Percentiles rank a stretch among this genome's conserved stretches.
Conservation (phyloP, 2,113 vertebrate genomes). For the Sprattus sprattus region DNA sequence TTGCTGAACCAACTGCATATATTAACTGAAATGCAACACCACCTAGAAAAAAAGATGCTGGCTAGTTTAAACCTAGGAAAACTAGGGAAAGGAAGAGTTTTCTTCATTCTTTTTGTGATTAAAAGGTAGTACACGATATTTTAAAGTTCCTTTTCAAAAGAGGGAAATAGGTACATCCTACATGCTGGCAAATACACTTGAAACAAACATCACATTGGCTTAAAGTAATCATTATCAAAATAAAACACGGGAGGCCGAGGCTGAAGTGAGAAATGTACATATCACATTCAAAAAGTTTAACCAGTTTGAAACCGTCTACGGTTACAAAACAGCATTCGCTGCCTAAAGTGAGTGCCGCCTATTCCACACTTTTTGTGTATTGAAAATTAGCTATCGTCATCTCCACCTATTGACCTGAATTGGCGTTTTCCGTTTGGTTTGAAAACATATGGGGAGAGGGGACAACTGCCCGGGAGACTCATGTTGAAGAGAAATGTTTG, state of each 20-base stretch:
- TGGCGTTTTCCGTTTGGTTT: not conserved
- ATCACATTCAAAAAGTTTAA: not conserved
- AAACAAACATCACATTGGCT: no score
- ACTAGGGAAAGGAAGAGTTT: not conserved
- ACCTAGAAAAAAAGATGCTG: not conserved
- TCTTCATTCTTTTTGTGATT: not conserved
- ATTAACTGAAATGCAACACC: slow-evolving; percentile 14
- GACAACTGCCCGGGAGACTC: not conserved
- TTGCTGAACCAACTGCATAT: slow-evolving; percentile 19
- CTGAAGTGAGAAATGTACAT: not conserved
- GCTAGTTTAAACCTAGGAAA: not conserved
- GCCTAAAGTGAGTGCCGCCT: not conserved
- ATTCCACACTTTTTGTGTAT: not conserved
- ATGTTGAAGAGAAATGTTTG: not conserved
- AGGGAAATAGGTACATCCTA: not conserved
- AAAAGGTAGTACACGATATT: not conserved
- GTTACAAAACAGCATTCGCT: not conserved
- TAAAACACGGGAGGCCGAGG: no score
- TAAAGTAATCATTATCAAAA: no score
- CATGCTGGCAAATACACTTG: no score
- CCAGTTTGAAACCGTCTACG: not conserved
- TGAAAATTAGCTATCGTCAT: not conserved
- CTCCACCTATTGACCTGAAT: no score
- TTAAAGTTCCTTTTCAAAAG: not conserved
- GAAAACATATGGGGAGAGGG: not conserved